These are phyloP conservation scores for Metacarcinus magister DNA, from an alignment of 2,888 invertebrate genomes.

Conservation along the genomic window DNA sequence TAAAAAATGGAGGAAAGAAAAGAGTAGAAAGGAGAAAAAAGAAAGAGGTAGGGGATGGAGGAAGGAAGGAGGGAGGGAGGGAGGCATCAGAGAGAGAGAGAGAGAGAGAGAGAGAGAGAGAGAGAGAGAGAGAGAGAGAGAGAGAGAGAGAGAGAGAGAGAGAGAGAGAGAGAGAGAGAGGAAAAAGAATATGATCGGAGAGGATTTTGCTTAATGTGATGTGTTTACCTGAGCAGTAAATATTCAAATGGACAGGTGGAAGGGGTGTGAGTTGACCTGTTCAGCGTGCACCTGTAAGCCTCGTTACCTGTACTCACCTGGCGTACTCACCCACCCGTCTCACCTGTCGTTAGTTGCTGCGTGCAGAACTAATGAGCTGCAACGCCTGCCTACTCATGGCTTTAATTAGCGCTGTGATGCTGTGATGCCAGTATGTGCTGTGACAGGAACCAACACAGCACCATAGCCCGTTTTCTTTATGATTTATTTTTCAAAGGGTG, in stretches of 20 bases:
- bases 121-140: not conserved
- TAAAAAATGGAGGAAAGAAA: not conserved
- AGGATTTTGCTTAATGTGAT: not conserved
- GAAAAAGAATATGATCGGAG: not conserved
- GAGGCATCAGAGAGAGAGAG: not conserved
- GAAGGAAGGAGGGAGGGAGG: not conserved
- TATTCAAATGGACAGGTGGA: slow-evolving; percentile 49
- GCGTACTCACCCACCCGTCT: not conserved
- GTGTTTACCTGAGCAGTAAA: slow-evolving; percentile 20
- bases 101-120: not conserved
- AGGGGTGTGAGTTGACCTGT: slow-evolving; percentile 3
- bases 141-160: not conserved
- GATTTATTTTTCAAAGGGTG: not conserved
- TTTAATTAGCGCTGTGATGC: slow-evolving; percentile 7
- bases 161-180: slow-evolving; percentile 9
- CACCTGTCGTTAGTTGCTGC: slow-evolving; percentile 28
- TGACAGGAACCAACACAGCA: not conserved
- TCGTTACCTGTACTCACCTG: slow-evolving; percentile 43
- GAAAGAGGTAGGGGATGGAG: not conserved
- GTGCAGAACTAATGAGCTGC: slow-evolving; percentile 46
- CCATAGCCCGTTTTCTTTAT: not conserved
- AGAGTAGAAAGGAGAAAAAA: not conserved
- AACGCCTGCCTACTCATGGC: not conserved
- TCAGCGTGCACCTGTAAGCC: slow-evolving; percentile 6
- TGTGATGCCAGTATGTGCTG: not conserved